Conservation (phyloP, 1,140 invertebrate species). For the Pseudoatta argentina region DNA sequence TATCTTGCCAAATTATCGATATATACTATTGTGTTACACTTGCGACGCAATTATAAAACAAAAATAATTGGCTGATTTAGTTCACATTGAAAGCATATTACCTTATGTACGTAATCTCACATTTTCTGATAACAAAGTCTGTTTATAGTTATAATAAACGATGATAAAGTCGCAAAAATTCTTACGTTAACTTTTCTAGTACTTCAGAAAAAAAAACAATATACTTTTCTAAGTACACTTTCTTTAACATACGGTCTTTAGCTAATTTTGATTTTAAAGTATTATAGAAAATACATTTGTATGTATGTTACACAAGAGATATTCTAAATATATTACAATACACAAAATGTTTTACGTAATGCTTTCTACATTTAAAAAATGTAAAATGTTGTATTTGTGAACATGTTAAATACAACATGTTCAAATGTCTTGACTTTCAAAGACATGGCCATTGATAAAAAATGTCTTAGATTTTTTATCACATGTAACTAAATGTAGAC, state of each 20-base stretch:
- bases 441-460: background rate
- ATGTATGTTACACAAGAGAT: background rate
- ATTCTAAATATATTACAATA: background rate
- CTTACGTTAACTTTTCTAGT: background rate
- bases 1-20: slow-evolving; percentile 39
- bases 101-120: background rate
- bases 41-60: background rate
- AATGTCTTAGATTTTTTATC: background rate
- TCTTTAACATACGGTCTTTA: background rate
- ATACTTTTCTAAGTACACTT: background rate
- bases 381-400: background rate
- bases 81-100: background rate
- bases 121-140: slow-evolving; percentile 20
- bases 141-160: background rate
- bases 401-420: background rate
- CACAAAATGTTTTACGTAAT: background rate
- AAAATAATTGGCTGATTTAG: background rate
- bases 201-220: slow-evolving; percentile 2
- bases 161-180: slow-evolving; percentile 12
- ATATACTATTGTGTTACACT: background rate
- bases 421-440: background rate
- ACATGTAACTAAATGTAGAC: background rate
- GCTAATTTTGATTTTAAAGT: background rate
- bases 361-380: background rate
- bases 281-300: background rate